phyloP scores from a whole-genome alignment of 2,888 invertebrate species.

The Nemotelus pantherinus region DNA sequence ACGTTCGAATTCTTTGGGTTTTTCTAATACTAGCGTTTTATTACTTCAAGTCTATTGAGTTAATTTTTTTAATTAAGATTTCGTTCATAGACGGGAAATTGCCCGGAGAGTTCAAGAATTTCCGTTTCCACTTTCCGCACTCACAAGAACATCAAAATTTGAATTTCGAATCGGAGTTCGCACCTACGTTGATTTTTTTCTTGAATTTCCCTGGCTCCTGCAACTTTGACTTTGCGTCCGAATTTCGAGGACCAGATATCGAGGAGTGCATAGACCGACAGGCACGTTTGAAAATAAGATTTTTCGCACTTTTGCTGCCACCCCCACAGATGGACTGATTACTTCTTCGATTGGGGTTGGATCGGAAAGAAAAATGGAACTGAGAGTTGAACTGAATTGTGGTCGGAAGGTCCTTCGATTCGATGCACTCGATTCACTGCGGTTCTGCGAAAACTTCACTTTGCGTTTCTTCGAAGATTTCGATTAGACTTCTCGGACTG shows the following conservation, averaged over 20 bases:
- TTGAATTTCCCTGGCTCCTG: not conserved
- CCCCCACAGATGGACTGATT: slow-evolving; percentile 6
- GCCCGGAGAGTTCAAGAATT: not conserved
- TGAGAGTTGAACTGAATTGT: not conserved
- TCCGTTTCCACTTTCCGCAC: slow-evolving; percentile 16
- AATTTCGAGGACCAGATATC: slow-evolving; percentile 40
- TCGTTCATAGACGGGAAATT: too few relatives aligned
- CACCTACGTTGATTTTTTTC: slow-evolving; percentile 15
- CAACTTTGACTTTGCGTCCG: not conserved
- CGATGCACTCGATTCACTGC: slow-evolving; percentile 15
- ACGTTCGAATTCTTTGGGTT: slow-evolving; percentile 12
- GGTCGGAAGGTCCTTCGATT: too few relatives aligned
- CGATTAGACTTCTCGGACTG: not conserved
- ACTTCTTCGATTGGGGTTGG: slow-evolving; percentile 15
- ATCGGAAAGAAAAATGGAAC: not conserved
- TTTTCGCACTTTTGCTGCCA: not conserved
- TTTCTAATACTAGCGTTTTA: slow-evolving; percentile 34
- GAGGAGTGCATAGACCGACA: not conserved
- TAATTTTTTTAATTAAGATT: slow-evolving; percentile 16
- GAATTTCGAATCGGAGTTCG: slow-evolving; percentile 16
- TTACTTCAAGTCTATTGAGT: slow-evolving; percentile 32
- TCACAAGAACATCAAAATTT: slow-evolving; percentile 21
- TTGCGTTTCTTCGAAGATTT: not conserved
- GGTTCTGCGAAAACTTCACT: not conserved
- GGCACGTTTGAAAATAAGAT: not conserved